A percentile compares a stretch with the other conserved stretches of the same genome.
Evolutionary conservation across 2,113 vertebrate genomes (phyloP).

Genomic region (Ceuthmochares aereus): DNA sequence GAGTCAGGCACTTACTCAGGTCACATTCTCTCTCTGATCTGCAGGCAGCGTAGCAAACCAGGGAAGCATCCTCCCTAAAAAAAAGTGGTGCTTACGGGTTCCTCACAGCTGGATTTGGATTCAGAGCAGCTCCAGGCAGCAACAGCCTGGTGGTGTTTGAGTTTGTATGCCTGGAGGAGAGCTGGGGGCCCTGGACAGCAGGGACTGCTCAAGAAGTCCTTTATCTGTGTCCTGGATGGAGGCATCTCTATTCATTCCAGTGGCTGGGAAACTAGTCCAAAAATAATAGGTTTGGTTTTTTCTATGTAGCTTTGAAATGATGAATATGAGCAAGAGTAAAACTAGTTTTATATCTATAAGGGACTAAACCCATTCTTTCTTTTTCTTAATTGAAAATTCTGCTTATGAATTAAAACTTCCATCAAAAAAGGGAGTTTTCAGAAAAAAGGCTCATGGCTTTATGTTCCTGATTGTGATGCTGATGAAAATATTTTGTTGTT

Average conservation of each 20-base stretch:
- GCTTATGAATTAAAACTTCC: background rate
- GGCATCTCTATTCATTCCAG: background rate
- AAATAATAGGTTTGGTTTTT: background rate
- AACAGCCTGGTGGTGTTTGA: fast-evolving
- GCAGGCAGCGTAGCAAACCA: background rate
- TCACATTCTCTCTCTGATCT: fast-evolving
- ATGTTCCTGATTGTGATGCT: background rate
- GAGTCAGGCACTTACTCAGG: background rate
- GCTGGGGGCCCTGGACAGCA: background rate
- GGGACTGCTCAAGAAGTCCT: background rate
- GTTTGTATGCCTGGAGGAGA: background rate
- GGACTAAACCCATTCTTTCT: background rate
- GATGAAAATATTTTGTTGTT: background rate
- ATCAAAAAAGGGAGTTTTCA: background rate
- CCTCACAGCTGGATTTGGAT: background rate
- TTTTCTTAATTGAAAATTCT: background rate
- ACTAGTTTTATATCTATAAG: background rate
- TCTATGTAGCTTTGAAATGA: background rate
- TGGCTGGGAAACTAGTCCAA: background rate
- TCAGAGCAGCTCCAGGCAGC: background rate
- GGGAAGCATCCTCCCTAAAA: background rate
- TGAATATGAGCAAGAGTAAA: background rate
- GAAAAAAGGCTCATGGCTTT: background rate
- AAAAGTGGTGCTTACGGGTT: background rate
- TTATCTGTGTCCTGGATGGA: background rate